Conservation (phyloP, 2,113 vertebrate genomes). For the Leucopsar rothschildi region DNA sequence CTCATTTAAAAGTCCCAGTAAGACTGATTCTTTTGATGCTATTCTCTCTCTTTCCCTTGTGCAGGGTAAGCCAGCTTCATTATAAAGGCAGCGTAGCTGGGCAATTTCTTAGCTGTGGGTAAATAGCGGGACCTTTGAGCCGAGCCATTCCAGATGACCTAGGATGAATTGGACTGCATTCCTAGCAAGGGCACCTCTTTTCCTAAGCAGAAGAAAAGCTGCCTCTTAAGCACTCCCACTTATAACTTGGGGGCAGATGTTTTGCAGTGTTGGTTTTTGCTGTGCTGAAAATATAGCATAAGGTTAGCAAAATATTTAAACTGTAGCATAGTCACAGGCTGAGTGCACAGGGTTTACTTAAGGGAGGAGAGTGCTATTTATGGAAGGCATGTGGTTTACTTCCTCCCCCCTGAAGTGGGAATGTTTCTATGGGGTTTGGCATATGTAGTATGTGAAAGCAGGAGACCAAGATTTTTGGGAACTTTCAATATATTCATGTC, state of each 20-base stretch:
- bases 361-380: conserved; percentile 66
- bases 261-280: conserved; percentile 7
- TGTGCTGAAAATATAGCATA: not conserved
- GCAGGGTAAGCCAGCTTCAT: not conserved
- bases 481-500: not conserved
- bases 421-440: conserved; percentile 64
- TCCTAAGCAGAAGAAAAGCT: not conserved
- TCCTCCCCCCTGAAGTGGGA: conserved; percentile 19
- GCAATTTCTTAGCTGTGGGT: not conserved
- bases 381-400: conserved; percentile 64
- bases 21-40: not conserved
- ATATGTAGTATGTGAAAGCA: conserved; percentile 8
- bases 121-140: not conserved
- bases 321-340: not conserved
- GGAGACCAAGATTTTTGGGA: conserved; percentile 52
- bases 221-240: not conserved
- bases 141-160: not conserved
- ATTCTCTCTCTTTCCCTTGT: not conserved
- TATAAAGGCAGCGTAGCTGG: rapidly evolving
- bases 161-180: not conserved
- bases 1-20: not conserved
- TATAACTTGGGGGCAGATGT: conserved; percentile 13
- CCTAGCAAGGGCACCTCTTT: not conserved
- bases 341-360: conserved; percentile 49
- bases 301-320: conserved; percentile 55